phyloP scores from a whole-genome alignment of 2,888 invertebrate species.

The Mimas tiliae region DNA sequence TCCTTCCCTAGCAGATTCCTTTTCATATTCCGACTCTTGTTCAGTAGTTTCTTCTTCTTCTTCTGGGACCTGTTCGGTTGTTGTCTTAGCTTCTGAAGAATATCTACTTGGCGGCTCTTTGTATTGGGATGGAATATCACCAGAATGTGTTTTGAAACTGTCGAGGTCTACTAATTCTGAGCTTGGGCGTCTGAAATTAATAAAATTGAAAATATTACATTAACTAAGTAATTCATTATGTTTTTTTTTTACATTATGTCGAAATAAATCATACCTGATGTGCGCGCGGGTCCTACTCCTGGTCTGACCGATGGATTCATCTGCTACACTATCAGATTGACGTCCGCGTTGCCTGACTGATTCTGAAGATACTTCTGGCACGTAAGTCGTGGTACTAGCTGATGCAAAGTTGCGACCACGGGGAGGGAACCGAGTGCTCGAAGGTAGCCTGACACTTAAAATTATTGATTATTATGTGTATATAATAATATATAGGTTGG shows the following conservation, averaged over 20 bases:
- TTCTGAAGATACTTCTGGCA: slow-evolving; percentile 76
- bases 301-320: slow-evolving; percentile 78
- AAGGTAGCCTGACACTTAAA: slow-evolving; percentile 85
- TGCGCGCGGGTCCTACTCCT: slow-evolving; percentile 85
- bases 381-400: slow-evolving; percentile 78
- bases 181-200: slow-evolving; percentile 87
- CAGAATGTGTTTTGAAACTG: slow-evolving; percentile 90
- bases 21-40: slow-evolving; percentile 61
- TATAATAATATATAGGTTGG: too few species aligned
- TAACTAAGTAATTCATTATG: background rate
- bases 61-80: slow-evolving; percentile 84
- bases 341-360: slow-evolving; percentile 71
- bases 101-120: slow-evolving; percentile 77
- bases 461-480: slow-evolving; percentile 32
- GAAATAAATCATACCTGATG: slow-evolving; percentile 75
- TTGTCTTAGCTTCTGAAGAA: slow-evolving; percentile 76
- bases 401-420: slow-evolving; percentile 83
- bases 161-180: slow-evolving; percentile 92
- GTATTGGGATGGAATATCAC: slow-evolving; percentile 82
- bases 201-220: slow-evolving; percentile 8
- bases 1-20: slow-evolving; percentile 67
- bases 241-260: slow-evolving; percentile 22
- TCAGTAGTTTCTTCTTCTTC: slow-evolving; percentile 61
- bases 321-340: slow-evolving; percentile 75
- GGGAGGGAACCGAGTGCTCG: slow-evolving; percentile 94